Evolutionary conservation across 2,113 vertebrate species (phyloP), one percentile per base, ranked within the genome.

Genomic region (Paracanthobrama guichenoti): DNA sequence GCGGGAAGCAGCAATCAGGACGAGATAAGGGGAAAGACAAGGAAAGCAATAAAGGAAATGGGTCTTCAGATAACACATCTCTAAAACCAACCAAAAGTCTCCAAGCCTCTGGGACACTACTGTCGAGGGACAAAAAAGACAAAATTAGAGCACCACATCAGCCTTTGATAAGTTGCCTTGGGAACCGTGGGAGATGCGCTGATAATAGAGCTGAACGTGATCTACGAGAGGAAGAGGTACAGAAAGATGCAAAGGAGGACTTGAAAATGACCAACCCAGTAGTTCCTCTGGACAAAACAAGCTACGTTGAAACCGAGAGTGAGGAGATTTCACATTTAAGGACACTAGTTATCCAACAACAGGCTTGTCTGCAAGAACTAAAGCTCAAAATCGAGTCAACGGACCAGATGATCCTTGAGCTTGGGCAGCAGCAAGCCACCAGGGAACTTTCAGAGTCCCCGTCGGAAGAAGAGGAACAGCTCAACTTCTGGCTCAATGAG

Each of bases 401-500:
- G 0, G 93, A 95, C 48, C 76, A 59, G 26, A 85, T 90, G 69
- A 93, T 95, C 24, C 46, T 62, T n/a, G 86, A 91, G 50, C 87
- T 94, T 1, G 92, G 92, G 89, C 87, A 88, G 66, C 85, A 20
- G 22, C 91, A 89, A 60, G 85, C 31, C 46, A 60, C 75, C 57
- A 71, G 35, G 55, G 69, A 77, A 44, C 55, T 62, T 0, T 26
- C 77, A 81, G 71, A 91, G 89, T 14, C 4, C 42, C 83, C 1
- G 81, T 87, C 62, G 5, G 88, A 91, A 8, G 93, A 94, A 31
- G 84, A 64, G 2, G 93, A 95, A 75, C 92, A 94, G 82, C 88
- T 94, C 1, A 81, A 86, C 39, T 93, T 93, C 79, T 95, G 94
- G 95, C 90, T 93, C 86, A 94, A 94, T 0, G 94, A 96, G 75